Conservation (phyloP, 2,888 invertebrate genomes). For the Agrotis puta region DNA sequence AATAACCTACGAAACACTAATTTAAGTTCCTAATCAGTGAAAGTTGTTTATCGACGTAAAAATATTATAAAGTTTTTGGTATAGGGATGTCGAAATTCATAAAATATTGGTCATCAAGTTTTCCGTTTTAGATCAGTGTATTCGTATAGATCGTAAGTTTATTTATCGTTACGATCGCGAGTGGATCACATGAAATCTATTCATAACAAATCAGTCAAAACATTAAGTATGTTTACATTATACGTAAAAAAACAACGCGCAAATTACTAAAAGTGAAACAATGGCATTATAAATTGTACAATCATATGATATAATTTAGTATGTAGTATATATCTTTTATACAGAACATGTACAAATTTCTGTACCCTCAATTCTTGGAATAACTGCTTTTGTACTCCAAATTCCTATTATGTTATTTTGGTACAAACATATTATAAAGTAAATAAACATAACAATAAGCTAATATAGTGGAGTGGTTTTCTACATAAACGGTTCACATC, state of each 20-base stretch:
- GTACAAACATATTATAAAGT: constrained; percentile 17
- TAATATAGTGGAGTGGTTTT: constrained; percentile 37
- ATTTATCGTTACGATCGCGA: constrained; percentile 45
- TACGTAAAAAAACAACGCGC: constrained; percentile 28
- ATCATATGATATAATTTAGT: background rate
- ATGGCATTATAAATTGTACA: constrained; percentile 6
- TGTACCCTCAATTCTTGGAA: constrained; percentile 3
- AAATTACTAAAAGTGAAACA: constrained; percentile 23
- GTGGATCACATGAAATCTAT: constrained; percentile 49
- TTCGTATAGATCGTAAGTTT: constrained; percentile 39
- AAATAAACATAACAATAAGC: constrained; percentile 25
- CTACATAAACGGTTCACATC: constrained; percentile 19
- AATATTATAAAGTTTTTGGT: constrained; percentile 8
- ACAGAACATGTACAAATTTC: background rate
- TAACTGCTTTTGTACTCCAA: constrained; percentile 10
- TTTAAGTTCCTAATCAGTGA: constrained; percentile 43
- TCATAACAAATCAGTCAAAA: constrained; percentile 58
- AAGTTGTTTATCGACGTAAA: constrained; percentile 33
- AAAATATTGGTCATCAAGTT: constrained; percentile 17
- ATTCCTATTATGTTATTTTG: constrained; percentile 24
- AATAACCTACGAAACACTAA: constrained; percentile 19
- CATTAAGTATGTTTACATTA: constrained; percentile 49
- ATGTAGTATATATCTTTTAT: background rate
- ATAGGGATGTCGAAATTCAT: background rate
- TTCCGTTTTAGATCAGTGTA: constrained; percentile 30